Conservation (phyloP, 1,140 invertebrate species). For the Halyomorpha halys region DNA sequence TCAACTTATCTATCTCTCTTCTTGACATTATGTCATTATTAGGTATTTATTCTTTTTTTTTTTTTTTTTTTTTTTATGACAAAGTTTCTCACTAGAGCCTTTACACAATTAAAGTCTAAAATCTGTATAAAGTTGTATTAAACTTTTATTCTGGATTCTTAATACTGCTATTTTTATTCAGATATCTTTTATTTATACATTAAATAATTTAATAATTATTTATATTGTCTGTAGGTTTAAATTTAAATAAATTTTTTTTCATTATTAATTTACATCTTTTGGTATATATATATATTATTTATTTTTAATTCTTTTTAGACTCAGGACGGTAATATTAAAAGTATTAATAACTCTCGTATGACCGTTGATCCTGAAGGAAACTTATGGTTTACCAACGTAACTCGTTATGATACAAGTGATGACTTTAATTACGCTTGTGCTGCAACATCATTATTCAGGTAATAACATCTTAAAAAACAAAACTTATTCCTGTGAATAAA, state of each 20-base stretch:
- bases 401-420: constrained; percentile 64
- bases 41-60: too few relatives aligned
- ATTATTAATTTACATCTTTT: neutral
- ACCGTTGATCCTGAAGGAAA: constrained; percentile 88
- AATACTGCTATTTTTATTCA: too few relatives aligned
- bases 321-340: constrained; percentile 63
- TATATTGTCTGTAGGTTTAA: too few relatives aligned
- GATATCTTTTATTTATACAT: neutral
- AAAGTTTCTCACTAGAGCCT: too few relatives aligned
- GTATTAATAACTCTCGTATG: constrained; percentile 85
- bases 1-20: too few relatives aligned
- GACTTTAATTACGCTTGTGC: constrained; percentile 82
- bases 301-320: constrained; percentile 37
- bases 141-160: too few relatives aligned
- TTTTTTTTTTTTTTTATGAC: too few relatives aligned
- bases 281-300: neutral
- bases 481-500: neutral
- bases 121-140: too few relatives aligned
- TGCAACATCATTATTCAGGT: constrained; percentile 66
- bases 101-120: too few relatives aligned
- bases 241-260: neutral
- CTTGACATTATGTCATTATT: too few relatives aligned
- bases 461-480: neutral
- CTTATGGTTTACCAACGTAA: constrained; percentile 90
- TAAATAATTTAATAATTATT: neutral